A percentile compares a stretch with the other conserved stretches of the same genome.
These are phyloP conservation scores for Volucella bombylans DNA, from an alignment of 2,888 invertebrate species.

Conservation along the genomic window DNA sequence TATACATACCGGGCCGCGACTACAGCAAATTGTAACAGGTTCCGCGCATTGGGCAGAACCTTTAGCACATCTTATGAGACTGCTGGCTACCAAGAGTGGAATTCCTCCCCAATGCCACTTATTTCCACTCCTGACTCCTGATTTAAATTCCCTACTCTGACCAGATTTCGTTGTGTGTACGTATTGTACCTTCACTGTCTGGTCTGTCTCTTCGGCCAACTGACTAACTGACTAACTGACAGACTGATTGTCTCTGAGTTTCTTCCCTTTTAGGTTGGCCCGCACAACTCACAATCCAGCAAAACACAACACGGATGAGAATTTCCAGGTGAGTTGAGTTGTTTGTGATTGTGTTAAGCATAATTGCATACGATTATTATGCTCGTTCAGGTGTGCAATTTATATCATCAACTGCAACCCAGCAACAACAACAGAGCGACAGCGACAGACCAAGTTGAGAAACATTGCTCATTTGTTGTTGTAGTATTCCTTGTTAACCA, in stretches of 20 bases:
- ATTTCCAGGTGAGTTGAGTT: slow-evolving; percentile 73
- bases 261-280: not conserved
- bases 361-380: slow-evolving; percentile 82
- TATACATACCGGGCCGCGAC: slow-evolving; percentile 25
- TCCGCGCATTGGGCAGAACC: slow-evolving; percentile 52
- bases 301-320: slow-evolving; percentile 38
- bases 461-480: slow-evolving; percentile 59
- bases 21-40: slow-evolving; percentile 65
- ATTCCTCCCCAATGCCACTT: slow-evolving; percentile 66
- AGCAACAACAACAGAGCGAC: not conserved
- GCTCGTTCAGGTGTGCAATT: slow-evolving; percentile 82
- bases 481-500: slow-evolving; percentile 67
- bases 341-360: slow-evolving; percentile 81
- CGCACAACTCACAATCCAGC: slow-evolving; percentile 11
- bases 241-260: slow-evolving; percentile 49
- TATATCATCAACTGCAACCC: slow-evolving; percentile 76
- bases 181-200: slow-evolving; percentile 37
- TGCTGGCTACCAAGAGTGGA: slow-evolving; percentile 58
- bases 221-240: slow-evolving; percentile 50
- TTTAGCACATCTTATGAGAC: slow-evolving; percentile 67
- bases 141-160: slow-evolving; percentile 31
- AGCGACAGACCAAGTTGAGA: slow-evolving; percentile 7
- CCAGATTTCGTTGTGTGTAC: not conserved
- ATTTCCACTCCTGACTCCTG: slow-evolving; percentile 58
- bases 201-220: slow-evolving; percentile 34